These are phyloP conservation scores for Calephelis nemesis DNA, from an alignment of 1,140 invertebrate species.

Conservation along the genomic window DNA sequence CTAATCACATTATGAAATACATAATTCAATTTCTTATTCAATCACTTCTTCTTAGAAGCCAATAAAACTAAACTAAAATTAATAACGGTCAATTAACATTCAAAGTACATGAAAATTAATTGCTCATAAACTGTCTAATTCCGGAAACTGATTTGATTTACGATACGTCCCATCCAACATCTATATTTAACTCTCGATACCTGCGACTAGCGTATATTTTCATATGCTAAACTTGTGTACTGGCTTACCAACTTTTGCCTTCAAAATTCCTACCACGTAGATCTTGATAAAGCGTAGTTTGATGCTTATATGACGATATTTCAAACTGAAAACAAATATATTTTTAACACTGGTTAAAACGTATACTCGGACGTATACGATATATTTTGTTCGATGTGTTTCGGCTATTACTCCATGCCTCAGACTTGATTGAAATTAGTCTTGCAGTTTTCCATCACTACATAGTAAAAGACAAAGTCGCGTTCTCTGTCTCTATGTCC, in stretches of 20 bases:
- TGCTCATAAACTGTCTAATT: slow-evolving; percentile 2
- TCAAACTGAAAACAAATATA: no score
- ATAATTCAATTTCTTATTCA: no score
- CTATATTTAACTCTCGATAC: slow-evolving; percentile 4
- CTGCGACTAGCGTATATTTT: slow-evolving; percentile 8
- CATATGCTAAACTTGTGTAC: background rate
- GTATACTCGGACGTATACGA: no score
- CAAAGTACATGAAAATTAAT: slow-evolving; percentile 12
- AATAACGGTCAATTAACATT: background rate
- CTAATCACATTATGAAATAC: background rate
- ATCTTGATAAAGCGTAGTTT: background rate
- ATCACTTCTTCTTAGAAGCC: background rate
- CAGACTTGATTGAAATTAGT: no score
- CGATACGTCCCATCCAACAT: background rate
- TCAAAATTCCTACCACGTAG: background rate
- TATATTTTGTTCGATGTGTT: no score
- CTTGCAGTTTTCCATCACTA: no score
- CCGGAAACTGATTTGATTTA: slow-evolving; percentile 9
- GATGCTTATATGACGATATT: background rate
- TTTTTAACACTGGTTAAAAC: no score
- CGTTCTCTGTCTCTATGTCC: no score
- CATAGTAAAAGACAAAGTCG: no score
- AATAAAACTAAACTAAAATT: background rate
- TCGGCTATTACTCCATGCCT: no score
- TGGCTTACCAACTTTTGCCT: background rate